Evolutionary conservation across 2,888 invertebrate species (phyloP).

Genomic region (Formica aserva): DNA sequence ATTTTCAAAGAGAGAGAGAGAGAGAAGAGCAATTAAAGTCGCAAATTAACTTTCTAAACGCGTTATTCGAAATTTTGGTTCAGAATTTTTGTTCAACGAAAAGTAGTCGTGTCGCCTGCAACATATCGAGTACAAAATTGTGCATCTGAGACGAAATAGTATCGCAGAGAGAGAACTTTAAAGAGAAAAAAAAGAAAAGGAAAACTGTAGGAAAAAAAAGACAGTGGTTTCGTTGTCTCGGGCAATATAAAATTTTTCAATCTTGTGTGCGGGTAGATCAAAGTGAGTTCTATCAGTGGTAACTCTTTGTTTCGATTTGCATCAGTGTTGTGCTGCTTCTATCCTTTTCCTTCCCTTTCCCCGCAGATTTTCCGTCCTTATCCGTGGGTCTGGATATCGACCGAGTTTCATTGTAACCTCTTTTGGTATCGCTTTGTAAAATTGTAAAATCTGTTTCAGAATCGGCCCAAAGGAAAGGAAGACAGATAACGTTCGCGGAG

Average conservation of each 20-base stretch:
- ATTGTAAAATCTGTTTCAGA: conserved; percentile 46
- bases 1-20: conserved; percentile 26
- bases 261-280: conserved; percentile 31
- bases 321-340: conserved; percentile 44
- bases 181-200: not conserved
- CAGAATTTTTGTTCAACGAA: not conserved
- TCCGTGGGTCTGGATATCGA: not conserved
- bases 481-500: conserved; percentile 16
- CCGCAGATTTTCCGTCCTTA: not conserved
- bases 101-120: conserved; percentile 44
- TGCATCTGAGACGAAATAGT: conserved; percentile 24
- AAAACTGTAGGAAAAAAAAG: conserved; percentile 8
- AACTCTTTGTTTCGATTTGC: not conserved
- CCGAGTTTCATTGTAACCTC: not conserved
- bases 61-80: conserved; percentile 13
- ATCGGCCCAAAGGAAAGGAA: conserved; percentile 20
- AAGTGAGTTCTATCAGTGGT: conserved; percentile 47
- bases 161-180: conserved; percentile 22
- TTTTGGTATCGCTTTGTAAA: conserved; percentile 16
- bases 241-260: conserved; percentile 10
- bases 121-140: conserved; percentile 52
- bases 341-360: not conserved
- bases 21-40: conserved; percentile 22
- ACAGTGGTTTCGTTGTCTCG: conserved; percentile 14
- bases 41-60: not conserved